Conservation (phyloP, 2,797 vertebrate species). For the Lycodopsis pacificus region DNA sequence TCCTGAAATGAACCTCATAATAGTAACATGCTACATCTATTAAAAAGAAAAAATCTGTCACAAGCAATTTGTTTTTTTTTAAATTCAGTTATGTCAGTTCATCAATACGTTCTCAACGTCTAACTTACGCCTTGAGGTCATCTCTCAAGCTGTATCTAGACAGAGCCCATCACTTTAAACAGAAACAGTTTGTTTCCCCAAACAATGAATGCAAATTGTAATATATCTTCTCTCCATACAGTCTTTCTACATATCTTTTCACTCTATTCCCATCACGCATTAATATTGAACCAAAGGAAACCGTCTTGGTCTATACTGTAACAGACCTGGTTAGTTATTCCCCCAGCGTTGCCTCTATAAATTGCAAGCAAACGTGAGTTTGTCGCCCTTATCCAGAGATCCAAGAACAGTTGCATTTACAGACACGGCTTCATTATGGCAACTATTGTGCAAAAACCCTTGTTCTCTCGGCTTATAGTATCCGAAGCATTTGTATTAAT, state of each 20-base stretch:
- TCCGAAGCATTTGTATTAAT: conserved; percentile 59
- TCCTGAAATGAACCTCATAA: background rate
- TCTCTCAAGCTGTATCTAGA: background rate
- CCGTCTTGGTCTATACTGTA: conserved; percentile 15
- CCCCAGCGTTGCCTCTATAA: background rate
- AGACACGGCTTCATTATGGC: conserved; percentile 20
- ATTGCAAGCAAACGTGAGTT: conserved; percentile 17
- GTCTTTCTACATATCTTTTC: background rate
- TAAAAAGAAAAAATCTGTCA: background rate
- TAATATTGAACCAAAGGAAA: conserved; percentile 12
- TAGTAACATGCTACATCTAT: background rate
- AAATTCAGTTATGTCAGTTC: background rate
- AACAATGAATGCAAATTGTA: background rate
- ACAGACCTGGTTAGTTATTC: conserved; percentile 20
- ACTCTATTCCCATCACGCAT: background rate
- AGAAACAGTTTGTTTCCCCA: background rate
- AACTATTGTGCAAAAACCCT: conserved; percentile 17
- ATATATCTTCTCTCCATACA: background rate
- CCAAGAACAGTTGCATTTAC: conserved; percentile 36
- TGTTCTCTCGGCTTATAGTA: conserved; percentile 29
- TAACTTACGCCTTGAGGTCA: background rate
- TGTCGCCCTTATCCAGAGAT: conserved; percentile 25
- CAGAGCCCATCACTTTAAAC: background rate
- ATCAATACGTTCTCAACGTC: background rate
- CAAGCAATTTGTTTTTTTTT: background rate